Base-by-base conservation (phyloP, 2,888 invertebrate genomes). In the Scelioninae gen. 1 region DNA sequence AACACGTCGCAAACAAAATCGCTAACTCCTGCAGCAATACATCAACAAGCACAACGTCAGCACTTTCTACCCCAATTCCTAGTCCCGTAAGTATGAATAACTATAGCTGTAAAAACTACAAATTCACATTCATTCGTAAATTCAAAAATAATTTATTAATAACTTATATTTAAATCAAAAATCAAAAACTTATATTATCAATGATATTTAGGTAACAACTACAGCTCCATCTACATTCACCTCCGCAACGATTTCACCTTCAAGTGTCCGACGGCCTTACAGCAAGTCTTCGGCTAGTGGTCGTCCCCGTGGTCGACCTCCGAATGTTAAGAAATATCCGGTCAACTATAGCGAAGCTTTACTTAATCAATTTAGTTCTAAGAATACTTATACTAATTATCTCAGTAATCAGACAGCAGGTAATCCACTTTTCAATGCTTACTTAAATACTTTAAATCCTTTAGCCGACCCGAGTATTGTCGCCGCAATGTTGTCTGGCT, bases 1-100 rank as follows among this genome's bases (percentile, higher is more conserved):
- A 95, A 84, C 94, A 94, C 72, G 93, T 94, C 23, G 92, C 93
- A 0, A 93, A 94, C 79, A 95, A 94, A 89, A 93, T 94, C 69
- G 93, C 93, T 80, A 93, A 93, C 5, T 93, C 92, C 85, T 87
- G 86, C 81, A 79, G 79, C 13, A 66, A 76, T 13, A 60, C 74
- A 15, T 63, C 82, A 4, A 82, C 31, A 1, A 84, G 23, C 4
- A 62, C 65, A 45, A 85, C 68, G 40, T n/a, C 65, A 1, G 66
- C 86, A 1, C 45, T 80, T 8, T 86, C 85, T 31, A 74, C 85
- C n/a, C 71, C 86, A 4, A 80, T 89, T 11, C 83, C 88, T 11
- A 88, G 84, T 76, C 85, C 89, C 53, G 90, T 90, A 79, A 86
- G 85, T 84, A 53, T 13, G 4, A 32, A 23, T 31, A 15, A 23